Evolutionary conservation across 1,140 invertebrate species (phyloP).

Genomic region (Manduca sexta): DNA sequence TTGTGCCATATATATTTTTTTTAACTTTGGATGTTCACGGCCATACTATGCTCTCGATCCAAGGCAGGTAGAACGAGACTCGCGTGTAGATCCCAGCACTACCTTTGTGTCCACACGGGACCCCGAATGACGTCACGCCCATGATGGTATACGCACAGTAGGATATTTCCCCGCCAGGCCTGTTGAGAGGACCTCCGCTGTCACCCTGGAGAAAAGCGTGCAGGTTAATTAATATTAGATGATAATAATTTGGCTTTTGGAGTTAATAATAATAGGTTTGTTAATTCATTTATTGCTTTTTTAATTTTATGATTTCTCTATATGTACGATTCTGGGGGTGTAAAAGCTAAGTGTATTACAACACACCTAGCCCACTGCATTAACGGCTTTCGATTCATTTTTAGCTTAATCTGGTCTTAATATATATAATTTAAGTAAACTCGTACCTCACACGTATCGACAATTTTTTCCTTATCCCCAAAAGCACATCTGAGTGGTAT

Average conservation of each 20-base stretch:
- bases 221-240: too few relatives aligned
- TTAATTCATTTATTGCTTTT: too few relatives aligned
- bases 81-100: conserved; percentile 1
- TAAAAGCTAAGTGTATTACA: too few relatives aligned
- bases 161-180: conserved; percentile 62
- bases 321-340: too few relatives aligned
- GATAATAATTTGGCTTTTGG: too few relatives aligned
- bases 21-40: too few relatives aligned
- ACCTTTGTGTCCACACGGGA: background rate
- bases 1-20: too few relatives aligned
- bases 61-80: background rate
- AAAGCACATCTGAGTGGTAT: conserved; percentile 5
- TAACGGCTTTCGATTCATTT: too few relatives aligned
- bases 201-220: conserved; percentile 52
- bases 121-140: conserved; percentile 2
- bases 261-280: too few relatives aligned
- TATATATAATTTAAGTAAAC: background rate
- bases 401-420: background rate
- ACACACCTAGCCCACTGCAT: too few relatives aligned
- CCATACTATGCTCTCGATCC: conserved; percentile 9
- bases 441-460: conserved; percentile 1
- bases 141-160: background rate
- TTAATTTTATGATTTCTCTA: too few relatives aligned
- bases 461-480: background rate
- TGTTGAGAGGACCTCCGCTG: background rate